Evolutionary conservation across 2,113 vertebrate genomes (phyloP).

Genomic region (Sinosuthora webbiana): DNA sequence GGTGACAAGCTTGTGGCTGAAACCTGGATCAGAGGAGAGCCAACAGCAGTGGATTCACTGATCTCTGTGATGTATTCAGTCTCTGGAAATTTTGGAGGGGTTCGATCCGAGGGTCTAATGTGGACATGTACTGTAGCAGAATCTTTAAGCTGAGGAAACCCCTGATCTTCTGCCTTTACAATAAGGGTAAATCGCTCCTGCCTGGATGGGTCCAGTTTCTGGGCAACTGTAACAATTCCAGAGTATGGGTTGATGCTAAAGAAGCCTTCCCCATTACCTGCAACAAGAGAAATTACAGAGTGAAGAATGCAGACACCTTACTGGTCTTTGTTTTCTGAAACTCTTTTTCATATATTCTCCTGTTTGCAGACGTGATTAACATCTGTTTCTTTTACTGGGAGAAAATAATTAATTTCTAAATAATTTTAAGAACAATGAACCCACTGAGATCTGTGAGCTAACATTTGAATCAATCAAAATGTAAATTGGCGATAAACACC

Average conservation of each 20-base stretch:
- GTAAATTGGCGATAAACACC: slow-evolving; percentile 22
- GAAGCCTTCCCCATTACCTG: slow-evolving; percentile 85
- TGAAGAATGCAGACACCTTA: not conserved
- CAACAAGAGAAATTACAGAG: slow-evolving; percentile 47
- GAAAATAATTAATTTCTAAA: not conserved
- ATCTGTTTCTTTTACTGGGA: not conserved
- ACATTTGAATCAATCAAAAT: slow-evolving; percentile 39
- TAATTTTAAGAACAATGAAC: slow-evolving; percentile 19
- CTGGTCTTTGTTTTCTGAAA: not conserved
- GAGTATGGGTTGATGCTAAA: slow-evolving; percentile 81
- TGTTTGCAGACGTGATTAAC: not conserved
- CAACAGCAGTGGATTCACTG: slow-evolving; percentile 79
- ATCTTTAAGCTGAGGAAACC: slow-evolving; percentile 84
- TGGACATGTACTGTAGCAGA: slow-evolving; percentile 80
- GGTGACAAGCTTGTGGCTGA: slow-evolving; percentile 80
- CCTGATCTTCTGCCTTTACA: slow-evolving; percentile 88
- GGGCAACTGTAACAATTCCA: slow-evolving; percentile 83
- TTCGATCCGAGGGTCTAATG: slow-evolving; percentile 80
- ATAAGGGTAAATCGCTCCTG: slow-evolving; percentile 82
- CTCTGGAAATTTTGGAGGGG: slow-evolving; percentile 83
- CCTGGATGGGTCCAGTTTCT: slow-evolving; percentile 72
- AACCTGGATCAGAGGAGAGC: slow-evolving; percentile 81
- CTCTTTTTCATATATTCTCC: not conserved
- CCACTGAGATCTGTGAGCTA: not conserved
- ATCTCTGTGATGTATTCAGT: slow-evolving; percentile 87